Evolutionary conservation across 1,140 invertebrate genomes (phyloP), one percentile per base, ranked within the genome.

Genomic region (Apolygus lucorum): DNA sequence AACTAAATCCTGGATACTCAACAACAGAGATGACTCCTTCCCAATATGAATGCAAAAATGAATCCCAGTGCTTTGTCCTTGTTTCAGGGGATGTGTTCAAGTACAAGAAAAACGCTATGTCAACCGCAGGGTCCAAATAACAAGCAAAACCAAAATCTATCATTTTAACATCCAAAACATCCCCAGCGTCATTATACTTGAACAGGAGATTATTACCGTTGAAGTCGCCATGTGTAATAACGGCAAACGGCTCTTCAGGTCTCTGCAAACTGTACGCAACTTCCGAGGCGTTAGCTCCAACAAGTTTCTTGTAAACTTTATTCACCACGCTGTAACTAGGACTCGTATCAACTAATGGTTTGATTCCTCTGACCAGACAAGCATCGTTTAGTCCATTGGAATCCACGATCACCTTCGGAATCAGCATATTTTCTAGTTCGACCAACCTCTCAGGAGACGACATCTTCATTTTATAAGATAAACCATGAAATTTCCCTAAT

Each of bases 151-250:
- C 25, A 28, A 64, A 28, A 24, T 64, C 63, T 2, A 64, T 25
- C 2, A 64, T 13, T 64, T 64, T 64, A 2, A 64, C 8, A 11
- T 28, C 63, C n/a, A 72, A 72, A 11, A 64, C 27, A 2, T 4
- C 13, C 21, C 63, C 25, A 26, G 4, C 22, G 63, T 24, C 8
- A 8, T 62, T 24, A 26, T 64, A 64, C 21, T 64, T 24, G 28
- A 8, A 64, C 4, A 64, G 11, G 11, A 64, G 2, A 21, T 64
- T 64, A 28, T 28, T 84, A 65, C 77, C 80, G 79, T 81, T 82
- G 73, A 79, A 81, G 73, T 83, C 82, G 27, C 82, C 82, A 26
- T 64, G 63, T 8, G 13, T 27, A 13, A 64, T 27, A 21, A 28
- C 63, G 2, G 63, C 24, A 64, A 64, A 64, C 11, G 63, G 63